A percentile compares a stretch with the other conserved stretches of the same genome.
Conservation (phyloP, 2,888 invertebrate genomes). For the Aspidapion aeneum region DNA sequence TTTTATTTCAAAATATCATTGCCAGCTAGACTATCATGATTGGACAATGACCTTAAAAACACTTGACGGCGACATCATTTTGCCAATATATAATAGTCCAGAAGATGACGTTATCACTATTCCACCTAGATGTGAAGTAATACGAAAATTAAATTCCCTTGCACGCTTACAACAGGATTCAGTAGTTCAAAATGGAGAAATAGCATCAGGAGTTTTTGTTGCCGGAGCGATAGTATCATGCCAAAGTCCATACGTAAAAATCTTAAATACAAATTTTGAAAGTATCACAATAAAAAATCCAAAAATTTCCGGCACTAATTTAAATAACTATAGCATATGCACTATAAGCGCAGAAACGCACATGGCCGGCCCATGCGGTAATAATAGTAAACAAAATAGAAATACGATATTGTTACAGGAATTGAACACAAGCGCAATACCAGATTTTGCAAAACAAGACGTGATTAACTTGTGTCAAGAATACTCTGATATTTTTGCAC, state of each 20-base stretch:
- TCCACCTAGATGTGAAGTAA: slow-evolving; percentile 13
- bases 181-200: background rate
- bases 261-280: slow-evolving; percentile 15
- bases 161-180: background rate
- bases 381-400: no score
- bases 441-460: slow-evolving; percentile 6
- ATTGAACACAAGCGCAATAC: slow-evolving; percentile 3
- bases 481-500: slow-evolving; percentile 24
- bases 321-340: no score
- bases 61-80: background rate
- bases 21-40: slow-evolving; percentile 6
- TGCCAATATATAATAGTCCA: slow-evolving; percentile 9
- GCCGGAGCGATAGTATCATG: slow-evolving; percentile 12
- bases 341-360: no score
- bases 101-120: slow-evolving; percentile 6
- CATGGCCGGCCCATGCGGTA: no score
- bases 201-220: slow-evolving; percentile 7
- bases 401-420: no score
- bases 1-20: slow-evolving; percentile 6
- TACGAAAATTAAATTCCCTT: background rate
- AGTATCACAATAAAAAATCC: background rate
- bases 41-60: slow-evolving; percentile 6
- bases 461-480: slow-evolving; percentile 13
- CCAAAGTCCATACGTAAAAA: slow-evolving; percentile 11
- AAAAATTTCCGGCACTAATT: no score